phyloP scores from a whole-genome alignment of 2,797 vertebrate genomes.

The Coreius guichenoti region DNA sequence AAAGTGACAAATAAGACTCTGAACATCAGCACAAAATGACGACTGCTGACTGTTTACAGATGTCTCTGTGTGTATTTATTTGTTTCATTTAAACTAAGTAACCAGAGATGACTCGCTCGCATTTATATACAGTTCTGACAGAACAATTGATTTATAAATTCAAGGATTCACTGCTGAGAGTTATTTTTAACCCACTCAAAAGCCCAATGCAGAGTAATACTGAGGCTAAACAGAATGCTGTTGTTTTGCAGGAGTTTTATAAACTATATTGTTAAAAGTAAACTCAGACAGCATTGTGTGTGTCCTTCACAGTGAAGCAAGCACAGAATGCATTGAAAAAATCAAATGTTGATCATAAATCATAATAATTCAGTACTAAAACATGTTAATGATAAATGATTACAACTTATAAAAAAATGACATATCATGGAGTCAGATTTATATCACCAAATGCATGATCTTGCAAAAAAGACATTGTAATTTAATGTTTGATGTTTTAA shows the following conservation, averaged over 20 bases:
- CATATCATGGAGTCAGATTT: too few species aligned
- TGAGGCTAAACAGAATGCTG: background rate
- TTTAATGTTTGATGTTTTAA: too few species aligned
- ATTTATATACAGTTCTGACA: too few species aligned
- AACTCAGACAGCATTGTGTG: background rate
- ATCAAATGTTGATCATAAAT: background rate
- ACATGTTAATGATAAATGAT: too few species aligned
- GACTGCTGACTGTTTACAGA: background rate
- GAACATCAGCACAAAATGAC: background rate
- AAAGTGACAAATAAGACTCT: slow-evolving; percentile 10
- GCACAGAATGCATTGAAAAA: background rate
- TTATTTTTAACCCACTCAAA: too few species aligned
- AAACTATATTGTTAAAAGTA: background rate
- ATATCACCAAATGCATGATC: too few species aligned
- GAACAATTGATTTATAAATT: too few species aligned
- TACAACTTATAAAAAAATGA: too few species aligned
- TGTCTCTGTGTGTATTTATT: background rate
- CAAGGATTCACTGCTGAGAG: too few species aligned
- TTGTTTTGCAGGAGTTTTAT: background rate
- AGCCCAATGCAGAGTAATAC: background rate
- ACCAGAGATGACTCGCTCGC: background rate
- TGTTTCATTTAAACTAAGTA: background rate
- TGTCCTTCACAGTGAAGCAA: background rate
- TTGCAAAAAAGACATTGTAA: too few species aligned
- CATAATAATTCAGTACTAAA: too few species aligned